Evolutionary conservation across 2,888 invertebrate genomes (phyloP).

Genomic region (Tuberolachnus salignus): DNA sequence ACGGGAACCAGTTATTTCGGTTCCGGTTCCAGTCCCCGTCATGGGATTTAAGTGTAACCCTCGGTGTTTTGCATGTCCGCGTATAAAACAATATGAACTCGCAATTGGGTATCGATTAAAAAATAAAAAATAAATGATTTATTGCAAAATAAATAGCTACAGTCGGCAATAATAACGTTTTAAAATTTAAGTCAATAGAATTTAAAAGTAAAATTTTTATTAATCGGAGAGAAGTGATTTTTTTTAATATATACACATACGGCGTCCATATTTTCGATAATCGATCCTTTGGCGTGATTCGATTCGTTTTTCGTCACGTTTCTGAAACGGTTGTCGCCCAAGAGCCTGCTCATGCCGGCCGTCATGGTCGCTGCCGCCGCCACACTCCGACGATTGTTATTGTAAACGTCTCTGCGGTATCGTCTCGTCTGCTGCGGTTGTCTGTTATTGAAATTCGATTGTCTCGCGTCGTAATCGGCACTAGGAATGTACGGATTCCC

Average conservation of each 20-base stretch:
- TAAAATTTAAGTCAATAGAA: too few species aligned
- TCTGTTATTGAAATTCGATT: neutral
- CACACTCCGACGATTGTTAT: neutral
- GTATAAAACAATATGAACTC: too few species aligned
- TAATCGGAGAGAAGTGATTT: too few species aligned
- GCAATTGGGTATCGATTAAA: too few species aligned
- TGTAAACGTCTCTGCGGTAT: constrained; percentile 14
- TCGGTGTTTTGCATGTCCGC: too few species aligned
- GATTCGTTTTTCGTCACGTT: constrained; percentile 31
- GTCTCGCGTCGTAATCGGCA: constrained; percentile 34
- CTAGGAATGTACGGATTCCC: constrained; percentile 18
- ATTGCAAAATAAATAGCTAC: too few species aligned
- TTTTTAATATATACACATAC: constrained; percentile 25
- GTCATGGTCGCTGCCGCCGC: neutral
- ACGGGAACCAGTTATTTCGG: too few species aligned
- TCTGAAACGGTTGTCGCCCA: constrained; percentile 50
- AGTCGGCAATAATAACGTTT: too few species aligned
- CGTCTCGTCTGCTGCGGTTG: constrained; percentile 1
- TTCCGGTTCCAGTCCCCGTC: too few species aligned
- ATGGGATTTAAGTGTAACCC: too few species aligned
- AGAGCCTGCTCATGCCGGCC: neutral
- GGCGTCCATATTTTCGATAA: constrained; percentile 48
- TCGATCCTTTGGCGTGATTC: constrained; percentile 18
- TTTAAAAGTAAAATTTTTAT: too few species aligned
- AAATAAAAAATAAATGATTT: too few species aligned